phyloP scores from a whole-genome alignment of 2,888 invertebrate genomes.

The Macaria notata region DNA sequence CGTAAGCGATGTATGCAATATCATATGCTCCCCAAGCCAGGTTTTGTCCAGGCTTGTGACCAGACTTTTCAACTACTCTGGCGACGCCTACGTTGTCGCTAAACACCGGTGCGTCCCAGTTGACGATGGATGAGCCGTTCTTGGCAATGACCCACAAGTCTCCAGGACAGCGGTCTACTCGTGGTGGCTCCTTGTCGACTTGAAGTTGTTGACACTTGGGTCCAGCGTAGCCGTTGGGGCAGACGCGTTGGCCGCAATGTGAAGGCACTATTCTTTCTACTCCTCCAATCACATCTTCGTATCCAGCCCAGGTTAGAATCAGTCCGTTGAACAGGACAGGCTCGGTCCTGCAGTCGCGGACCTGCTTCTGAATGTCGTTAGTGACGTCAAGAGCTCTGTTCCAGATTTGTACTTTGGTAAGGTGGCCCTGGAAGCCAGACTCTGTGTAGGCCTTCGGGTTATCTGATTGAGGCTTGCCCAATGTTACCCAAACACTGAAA shows the following conservation, averaged over 20 bases:
- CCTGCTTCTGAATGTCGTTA: constrained; percentile 96
- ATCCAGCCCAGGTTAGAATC: constrained; percentile 96
- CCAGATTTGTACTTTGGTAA: constrained; percentile 98
- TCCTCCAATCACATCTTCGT: constrained; percentile 93
- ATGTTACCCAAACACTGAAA: constrained; percentile 93
- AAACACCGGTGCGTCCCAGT: constrained; percentile 96
- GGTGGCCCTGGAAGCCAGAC: constrained; percentile 96
- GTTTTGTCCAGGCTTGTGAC: constrained; percentile 93
- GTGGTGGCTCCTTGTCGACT: constrained; percentile 93
- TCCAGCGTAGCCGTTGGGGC: constrained; percentile 94
- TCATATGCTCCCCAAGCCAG: constrained; percentile 95
- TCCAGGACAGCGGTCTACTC: constrained; percentile 94
- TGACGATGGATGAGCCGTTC: constrained; percentile 94
- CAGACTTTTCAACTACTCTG: constrained; percentile 91
- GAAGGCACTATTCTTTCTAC: constrained; percentile 96
- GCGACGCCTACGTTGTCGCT: constrained; percentile 93
- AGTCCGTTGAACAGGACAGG: constrained; percentile 94
- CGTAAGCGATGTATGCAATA: constrained; percentile 96
- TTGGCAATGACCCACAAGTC: constrained; percentile 97
- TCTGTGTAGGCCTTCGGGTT: constrained; percentile 92
- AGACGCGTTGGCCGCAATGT: constrained; percentile 94
- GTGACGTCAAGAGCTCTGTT: constrained; percentile 94
- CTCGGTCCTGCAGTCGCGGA: constrained; percentile 94
- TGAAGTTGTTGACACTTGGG: constrained; percentile 91
- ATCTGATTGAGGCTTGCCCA: constrained; percentile 93